These are phyloP conservation scores for Ferrisia virgata DNA, from an alignment of 2,888 invertebrate species.

Conservation along the genomic window DNA sequence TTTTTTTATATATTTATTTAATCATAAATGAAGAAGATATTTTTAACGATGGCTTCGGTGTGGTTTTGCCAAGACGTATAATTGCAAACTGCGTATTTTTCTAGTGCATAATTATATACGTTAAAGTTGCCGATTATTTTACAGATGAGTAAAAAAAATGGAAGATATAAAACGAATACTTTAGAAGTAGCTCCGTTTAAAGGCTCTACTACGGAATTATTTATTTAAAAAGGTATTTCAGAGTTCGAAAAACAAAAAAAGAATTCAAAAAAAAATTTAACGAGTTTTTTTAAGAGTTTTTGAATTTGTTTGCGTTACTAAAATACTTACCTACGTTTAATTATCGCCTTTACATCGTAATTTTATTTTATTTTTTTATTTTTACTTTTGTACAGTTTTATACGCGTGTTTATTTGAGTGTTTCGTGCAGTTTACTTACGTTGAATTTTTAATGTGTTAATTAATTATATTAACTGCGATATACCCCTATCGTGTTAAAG, in stretches of 20 bases:
- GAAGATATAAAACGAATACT: conserved; percentile 26
- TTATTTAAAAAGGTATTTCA: conserved; percentile 25
- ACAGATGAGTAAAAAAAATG: conserved; percentile 41
- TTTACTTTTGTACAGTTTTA: neutral
- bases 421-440: neutral
- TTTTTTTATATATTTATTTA: too few relatives aligned
- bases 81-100: neutral
- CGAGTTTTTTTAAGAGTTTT: neutral
- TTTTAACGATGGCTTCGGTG: too few relatives aligned
- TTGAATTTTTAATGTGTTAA: neutral
- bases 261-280: neutral
- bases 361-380: neutral
- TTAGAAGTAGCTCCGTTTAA: conserved; percentile 43
- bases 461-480: too few relatives aligned
- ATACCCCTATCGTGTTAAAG: too few relatives aligned
- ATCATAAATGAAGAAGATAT: too few relatives aligned
- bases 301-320: neutral
- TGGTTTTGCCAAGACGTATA: too few relatives aligned
- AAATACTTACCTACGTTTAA: neutral
- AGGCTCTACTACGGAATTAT: conserved; percentile 38
- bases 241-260: neutral
- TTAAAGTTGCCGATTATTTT: neutral
- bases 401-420: neutral
- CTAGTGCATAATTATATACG: neutral
- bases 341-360: neutral